phyloP scores from a whole-genome alignment of 2,113 vertebrate species.

The Hyla sarda region DNA sequence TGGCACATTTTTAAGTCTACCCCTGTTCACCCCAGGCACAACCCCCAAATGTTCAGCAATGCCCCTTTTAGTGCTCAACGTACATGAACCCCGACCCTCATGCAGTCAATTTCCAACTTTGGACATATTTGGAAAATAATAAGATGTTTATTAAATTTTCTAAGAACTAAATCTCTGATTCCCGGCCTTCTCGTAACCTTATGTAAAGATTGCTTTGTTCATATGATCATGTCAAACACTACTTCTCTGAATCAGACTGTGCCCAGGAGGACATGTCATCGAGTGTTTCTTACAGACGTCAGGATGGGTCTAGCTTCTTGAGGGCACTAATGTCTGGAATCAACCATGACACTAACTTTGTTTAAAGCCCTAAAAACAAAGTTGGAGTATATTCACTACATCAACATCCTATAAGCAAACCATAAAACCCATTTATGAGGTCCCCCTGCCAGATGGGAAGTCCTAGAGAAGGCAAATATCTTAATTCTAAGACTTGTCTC shows the following conservation, averaged over 20 bases:
- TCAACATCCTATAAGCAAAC: not conserved
- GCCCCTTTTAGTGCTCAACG: no score
- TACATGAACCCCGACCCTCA: no score
- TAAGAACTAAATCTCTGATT: not conserved
- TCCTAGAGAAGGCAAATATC: no score
- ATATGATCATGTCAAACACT: slow-evolving; percentile 3
- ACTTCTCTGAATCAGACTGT: not conserved
- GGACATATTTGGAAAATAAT: no score
- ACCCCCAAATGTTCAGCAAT: no score
- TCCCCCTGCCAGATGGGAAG: no score
- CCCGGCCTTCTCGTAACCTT: not conserved
- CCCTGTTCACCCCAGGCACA: no score
- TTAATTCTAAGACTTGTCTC: no score
- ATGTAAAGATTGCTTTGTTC: not conserved
- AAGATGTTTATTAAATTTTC: no score
- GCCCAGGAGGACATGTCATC: slow-evolving; percentile 9
- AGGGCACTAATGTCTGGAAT: slow-evolving; percentile 9
- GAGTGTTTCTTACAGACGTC: not conserved
- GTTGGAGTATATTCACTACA: not conserved
- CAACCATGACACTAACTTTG: not conserved
- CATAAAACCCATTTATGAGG: not conserved
- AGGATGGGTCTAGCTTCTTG: not conserved
- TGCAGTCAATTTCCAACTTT: no score
- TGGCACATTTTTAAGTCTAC: no score
- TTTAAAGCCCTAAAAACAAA: not conserved